Base-by-base conservation (phyloP, 2,888 invertebrate genomes). In the Brachyptera putata region DNA sequence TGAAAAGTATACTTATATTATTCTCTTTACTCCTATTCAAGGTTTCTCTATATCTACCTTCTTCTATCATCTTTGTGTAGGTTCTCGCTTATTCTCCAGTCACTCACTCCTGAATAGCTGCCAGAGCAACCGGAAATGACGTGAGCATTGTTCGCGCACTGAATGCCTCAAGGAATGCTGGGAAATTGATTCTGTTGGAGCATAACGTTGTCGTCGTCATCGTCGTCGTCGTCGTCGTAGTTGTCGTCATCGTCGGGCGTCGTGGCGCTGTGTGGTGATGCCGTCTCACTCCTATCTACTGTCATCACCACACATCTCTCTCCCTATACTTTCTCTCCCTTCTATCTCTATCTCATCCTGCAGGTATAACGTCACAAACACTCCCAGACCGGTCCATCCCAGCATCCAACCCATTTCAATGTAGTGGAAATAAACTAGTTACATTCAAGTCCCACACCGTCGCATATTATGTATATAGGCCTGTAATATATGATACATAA, bases 81-180 rank as follows among this genome's bases (percentile, higher is more conserved):
- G 53, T 21, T 34, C 36, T 21, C 16, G 53, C 46, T 46, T 46
- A 46, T 46, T 46, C 46, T 46, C 53, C 53, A 53, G 53, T 53
- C 53, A 53, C 36, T 53, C 53, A 53, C 53, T 34, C 34, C 21
- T 34, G 53, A 53, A 34, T 53, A 36, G 53, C 53, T 34, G 39
- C 25, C 34, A 36, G 39, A 41, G 49, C 48, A 60, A 56, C 37
- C 55, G 56, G 56, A 60, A 60, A 60, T 60, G 60, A 56, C 60
- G 56, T 30, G 48, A 34, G 43, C 56, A 56, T 60, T 60, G 60
- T 60, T 60, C 56, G 60, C 46, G 49, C 56, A 36, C 39, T 49
- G 56, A 60, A 60, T 56, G 60, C 49, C 48, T 24, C 36, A 34
- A 56, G 56, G 56, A 56, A 60, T 43, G 41, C 30, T 30, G 30